Evolutionary conservation across 2,797 vertebrate genomes (phyloP).

Genomic region (Sebastes taczanowskii): DNA sequence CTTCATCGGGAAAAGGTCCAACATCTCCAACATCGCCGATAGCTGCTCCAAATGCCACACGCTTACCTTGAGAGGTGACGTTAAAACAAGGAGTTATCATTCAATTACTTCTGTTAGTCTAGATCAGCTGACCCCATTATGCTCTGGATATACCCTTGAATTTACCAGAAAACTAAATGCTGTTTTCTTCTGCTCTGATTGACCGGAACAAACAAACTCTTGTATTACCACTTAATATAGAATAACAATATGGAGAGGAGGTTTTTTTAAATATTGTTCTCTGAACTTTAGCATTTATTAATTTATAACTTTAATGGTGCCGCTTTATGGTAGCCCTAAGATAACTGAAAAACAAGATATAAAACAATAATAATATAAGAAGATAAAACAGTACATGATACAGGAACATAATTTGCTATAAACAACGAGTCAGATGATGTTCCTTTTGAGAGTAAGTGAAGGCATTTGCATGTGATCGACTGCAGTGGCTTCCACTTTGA

Average conservation of each 20-base stretch:
- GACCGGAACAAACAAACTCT: background rate
- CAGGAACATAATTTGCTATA: background rate
- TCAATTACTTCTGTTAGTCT: background rate
- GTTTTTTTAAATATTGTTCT: background rate
- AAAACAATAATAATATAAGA: background rate
- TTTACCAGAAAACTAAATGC: background rate
- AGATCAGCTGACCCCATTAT: background rate
- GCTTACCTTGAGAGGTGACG: background rate
- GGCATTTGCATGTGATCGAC: background rate
- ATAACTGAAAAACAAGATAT: background rate
- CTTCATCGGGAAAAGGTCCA: slow-evolving; percentile 6
- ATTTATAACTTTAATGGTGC: background rate
- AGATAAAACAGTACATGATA: background rate
- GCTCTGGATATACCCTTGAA: background rate
- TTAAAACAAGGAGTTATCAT: background rate
- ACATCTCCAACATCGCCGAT: accelerated
- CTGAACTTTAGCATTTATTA: background rate
- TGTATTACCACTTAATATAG: background rate
- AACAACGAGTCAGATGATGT: background rate
- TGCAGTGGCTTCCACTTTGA: background rate
- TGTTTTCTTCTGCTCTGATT: background rate
- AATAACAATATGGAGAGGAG: no score
- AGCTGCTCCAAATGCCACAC: slow-evolving; percentile 46
- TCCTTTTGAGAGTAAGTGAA: background rate
- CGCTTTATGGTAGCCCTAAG: background rate